Evolutionary conservation across 37 sponge, comb jelly and placozoan genomes (phyloP), one percentile per base, ranked within the genome.

Genomic region (Chondrosia reniformis): DNA sequence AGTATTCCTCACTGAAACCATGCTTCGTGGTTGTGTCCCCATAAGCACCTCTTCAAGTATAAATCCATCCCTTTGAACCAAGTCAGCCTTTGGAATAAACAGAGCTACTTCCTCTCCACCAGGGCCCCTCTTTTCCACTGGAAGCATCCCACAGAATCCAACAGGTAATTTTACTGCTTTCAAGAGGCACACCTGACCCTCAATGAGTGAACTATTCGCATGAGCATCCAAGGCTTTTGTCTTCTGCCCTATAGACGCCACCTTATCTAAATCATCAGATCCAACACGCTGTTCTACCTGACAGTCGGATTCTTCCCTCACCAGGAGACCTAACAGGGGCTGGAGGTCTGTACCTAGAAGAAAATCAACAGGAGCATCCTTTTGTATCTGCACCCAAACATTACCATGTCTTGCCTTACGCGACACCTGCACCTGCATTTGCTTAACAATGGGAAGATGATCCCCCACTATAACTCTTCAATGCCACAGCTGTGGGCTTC

Each of bases 311-410:
- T 28, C 27, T 54, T 41, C 42, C 44, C 79, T 64, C 9, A 85
- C 8, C 0, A 33, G 24, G 27, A 85, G 75, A 9, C 86, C 81
- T 10, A 87, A 66, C 6, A 37, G 46, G 19, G 79, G 33, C 52
- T 74, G 88, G 1, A 82, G 34, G 61, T 87, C 83, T 0, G 88
- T 83, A 17, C 88, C 88, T 3, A 87, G 21, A n/a, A 86, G 58
- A 3, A 86, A 28, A 3, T 67, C 61, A 22, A 36, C 33, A 2
- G 86, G 86, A 1, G 88, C 83, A 22, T 77, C 76, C 40, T 74
- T 82, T 57, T 79, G 79, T 17, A 87, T 79, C 44, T 40, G 79
- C 10, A 82, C 64, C 25, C 12, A 75, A 17, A 78, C 52, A 6
- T 54, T n/a, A 38, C 71, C 62, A 45, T 10, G 5, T 9, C 41